Base-by-base conservation (phyloP, 2,113 vertebrate species). In the Gallinago media region DNA sequence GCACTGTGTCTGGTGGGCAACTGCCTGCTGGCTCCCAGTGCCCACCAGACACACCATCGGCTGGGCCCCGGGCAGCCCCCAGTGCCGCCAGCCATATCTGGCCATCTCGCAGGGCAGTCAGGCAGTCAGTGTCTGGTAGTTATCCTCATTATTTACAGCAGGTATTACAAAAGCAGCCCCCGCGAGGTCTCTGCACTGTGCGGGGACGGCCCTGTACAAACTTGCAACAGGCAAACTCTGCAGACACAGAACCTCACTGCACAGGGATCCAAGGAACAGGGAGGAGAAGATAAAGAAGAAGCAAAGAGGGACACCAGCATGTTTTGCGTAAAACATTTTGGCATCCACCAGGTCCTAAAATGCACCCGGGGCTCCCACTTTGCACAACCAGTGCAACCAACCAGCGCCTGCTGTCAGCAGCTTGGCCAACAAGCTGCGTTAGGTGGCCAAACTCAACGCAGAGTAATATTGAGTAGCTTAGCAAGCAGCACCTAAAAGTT, bases 1-100 rank as follows among this genome's bases (percentile, higher is more conserved):
- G 38, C 58, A 73, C 54, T 0, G 1, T 46, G 38, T 52, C 71
- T 20, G 58, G 17, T 20, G 54, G 38, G 72, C 47, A 72, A n/a
- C 52, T 4, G 4, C 55, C 62, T 70, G 61, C 50, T 8, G 1
- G 42, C 61, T 58, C 54, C 58, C 11, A 18, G 38, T 0, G 0
- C 56, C 61, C 42, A 46, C 11, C 0, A 0, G 40, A 58, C 42
- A 40, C 77, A 49, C 46, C 44, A 9, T 0, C 1, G 1, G 14
- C 50, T 0, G 0, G 38, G 42, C 78, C 66, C 0, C 0, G 42
- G 54, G 44, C 42, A 0, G 3, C 15, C 59, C 73, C 81, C 89
- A 66, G 68, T 7, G 6, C 38, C 11, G 5, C 62, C 7, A 0
- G 18, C 67, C 3, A 0, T n/a, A 19, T 23, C 80, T 87, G 42